Evolutionary conservation across 2,113 vertebrate species (phyloP).

Genomic region (Pluvianellus socialis): DNA sequence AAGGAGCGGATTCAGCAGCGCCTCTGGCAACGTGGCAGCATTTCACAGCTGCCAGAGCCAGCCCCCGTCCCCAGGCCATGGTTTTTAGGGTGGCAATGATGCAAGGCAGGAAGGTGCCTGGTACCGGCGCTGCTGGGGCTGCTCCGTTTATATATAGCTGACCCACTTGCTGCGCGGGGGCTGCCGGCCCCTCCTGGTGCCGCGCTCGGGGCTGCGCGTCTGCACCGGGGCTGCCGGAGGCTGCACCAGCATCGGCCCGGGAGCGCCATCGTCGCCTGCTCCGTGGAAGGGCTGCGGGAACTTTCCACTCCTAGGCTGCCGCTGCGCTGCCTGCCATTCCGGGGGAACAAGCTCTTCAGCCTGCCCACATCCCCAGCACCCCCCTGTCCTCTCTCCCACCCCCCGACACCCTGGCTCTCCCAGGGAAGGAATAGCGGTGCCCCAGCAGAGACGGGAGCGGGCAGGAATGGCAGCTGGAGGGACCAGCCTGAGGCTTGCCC

Average conservation of each 20-base stretch:
- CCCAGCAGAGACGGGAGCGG: not conserved
- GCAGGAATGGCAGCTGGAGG: not conserved
- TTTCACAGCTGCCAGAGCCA: not conserved
- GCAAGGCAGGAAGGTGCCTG: conserved; percentile 32
- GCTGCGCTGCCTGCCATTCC: not conserved
- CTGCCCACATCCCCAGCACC: too few species aligned
- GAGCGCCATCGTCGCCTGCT: not conserved
- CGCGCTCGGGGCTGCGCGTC: not conserved
- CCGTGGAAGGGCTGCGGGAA: not conserved
- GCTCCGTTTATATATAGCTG: conserved; percentile 35
- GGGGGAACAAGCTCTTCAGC: not conserved
- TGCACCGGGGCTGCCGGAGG: not conserved
- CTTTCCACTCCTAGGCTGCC: too few species aligned
- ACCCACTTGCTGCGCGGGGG: conserved; percentile 22
- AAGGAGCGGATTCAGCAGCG: not conserved
- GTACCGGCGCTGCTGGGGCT: not conserved
- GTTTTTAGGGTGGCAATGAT: conserved; percentile 55
- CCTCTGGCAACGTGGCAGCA: fast-evolving
- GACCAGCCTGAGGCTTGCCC: not conserved
- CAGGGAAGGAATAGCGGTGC: not conserved
- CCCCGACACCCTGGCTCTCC: not conserved
- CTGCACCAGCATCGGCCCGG: not conserved
- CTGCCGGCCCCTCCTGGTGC: not conserved
- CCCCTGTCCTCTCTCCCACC: not conserved
- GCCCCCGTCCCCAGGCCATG: not conserved